Percentiles rank a stretch among this genome's conserved stretches.
phyloP scores from a whole-genome alignment of 2,888 invertebrate species.

The Torymus tubicola region DNA sequence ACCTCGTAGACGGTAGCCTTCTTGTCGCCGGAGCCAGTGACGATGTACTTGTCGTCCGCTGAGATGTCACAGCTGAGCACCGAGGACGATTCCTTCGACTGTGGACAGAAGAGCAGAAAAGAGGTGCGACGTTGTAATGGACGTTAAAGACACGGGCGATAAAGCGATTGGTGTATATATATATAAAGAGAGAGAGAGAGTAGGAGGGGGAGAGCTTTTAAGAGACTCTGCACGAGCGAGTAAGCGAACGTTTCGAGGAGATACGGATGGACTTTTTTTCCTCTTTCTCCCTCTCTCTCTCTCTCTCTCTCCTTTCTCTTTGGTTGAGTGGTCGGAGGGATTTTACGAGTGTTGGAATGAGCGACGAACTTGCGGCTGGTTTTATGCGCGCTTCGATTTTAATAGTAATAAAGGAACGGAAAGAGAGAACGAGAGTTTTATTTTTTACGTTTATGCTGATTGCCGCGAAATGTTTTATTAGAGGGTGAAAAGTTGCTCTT shows the following conservation, averaged over 20 bases:
- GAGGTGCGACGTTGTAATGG: conserved; percentile 37
- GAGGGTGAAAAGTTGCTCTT: too few species aligned
- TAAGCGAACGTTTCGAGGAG: background rate
- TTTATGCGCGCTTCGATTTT: too few species aligned
- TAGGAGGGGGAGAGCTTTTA: background rate
- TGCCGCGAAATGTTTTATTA: too few species aligned
- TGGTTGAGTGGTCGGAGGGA: background rate
- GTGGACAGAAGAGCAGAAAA: conserved; percentile 70
- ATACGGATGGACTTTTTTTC: too few species aligned
- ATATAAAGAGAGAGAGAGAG: background rate
- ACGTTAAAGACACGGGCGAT: conserved; percentile 47
- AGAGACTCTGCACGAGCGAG: background rate
- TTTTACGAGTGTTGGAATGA: too few species aligned
- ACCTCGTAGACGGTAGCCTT: conserved; percentile 99
- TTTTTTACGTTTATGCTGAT: too few species aligned
- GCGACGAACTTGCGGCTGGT: too few species aligned
- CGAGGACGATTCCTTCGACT: conserved; percentile 98
- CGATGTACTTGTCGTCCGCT: conserved; percentile 97
- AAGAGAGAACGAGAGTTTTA: too few species aligned
- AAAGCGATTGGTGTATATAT: conserved; percentile 21
- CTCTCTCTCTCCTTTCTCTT: too few species aligned
- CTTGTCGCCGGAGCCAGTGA: conserved; percentile 98
- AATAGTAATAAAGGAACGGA: too few species aligned
- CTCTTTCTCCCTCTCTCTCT: too few species aligned
- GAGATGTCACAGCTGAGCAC: conserved; percentile 99